These are phyloP conservation scores for Stigmatopora nigra DNA, from an alignment of 2,113 vertebrate species.

Conservation along the genomic window DNA sequence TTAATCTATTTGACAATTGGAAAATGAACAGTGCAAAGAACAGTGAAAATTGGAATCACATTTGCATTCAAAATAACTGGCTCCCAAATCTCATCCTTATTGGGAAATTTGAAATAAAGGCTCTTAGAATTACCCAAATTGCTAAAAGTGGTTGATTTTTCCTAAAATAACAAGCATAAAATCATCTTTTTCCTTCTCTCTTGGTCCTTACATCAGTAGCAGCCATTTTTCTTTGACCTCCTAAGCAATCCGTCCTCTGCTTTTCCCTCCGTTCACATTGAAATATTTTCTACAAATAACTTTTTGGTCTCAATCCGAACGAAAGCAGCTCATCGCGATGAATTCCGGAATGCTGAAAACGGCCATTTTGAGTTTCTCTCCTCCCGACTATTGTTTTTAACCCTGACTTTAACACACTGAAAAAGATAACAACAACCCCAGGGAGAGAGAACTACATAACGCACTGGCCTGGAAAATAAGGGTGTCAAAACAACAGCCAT, in stretches of 20 bases:
- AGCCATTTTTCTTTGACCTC: background rate
- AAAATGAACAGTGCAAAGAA: background rate
- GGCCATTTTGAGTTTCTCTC: background rate
- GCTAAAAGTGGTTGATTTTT: background rate
- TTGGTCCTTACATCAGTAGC: constrained; percentile 4
- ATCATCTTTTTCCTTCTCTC: background rate
- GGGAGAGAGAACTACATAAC: constrained; percentile 1
- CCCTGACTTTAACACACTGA: constrained; percentile 6
- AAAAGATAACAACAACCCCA: constrained; percentile 15
- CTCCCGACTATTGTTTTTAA: constrained; percentile 9
- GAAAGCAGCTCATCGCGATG: background rate
- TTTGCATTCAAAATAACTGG: background rate
- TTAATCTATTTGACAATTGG: background rate
- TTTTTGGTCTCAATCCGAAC: constrained; percentile 29
- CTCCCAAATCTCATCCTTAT: background rate
- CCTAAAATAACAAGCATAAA: background rate
- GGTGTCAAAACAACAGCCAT: constrained; percentile 33
- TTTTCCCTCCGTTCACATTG: background rate
- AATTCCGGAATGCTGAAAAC: constrained; percentile 51
- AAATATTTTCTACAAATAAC: constrained; percentile 1
- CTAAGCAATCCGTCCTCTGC: background rate
- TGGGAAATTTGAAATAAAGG: constrained; percentile 8
- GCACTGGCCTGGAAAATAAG: constrained; percentile 1
- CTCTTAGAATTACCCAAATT: background rate
- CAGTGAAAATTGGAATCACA: background rate